Base-by-base conservation (phyloP, 2,888 invertebrate species). In the Cordilura impudica region DNA sequence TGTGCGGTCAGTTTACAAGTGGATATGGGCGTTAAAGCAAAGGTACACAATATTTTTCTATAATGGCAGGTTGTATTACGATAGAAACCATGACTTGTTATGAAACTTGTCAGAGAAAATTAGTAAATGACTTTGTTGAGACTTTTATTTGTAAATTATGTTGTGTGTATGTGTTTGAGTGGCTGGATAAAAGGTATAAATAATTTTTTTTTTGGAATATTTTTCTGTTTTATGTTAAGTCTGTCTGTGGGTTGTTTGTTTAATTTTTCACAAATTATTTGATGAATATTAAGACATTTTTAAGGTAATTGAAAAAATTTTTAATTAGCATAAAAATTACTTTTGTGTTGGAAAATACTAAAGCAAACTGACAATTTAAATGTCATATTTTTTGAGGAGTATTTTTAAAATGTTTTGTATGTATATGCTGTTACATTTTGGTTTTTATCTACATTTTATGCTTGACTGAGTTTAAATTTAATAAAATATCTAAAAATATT, bases 131-230 rank as follows among this genome's bases (percentile, higher is more conserved):
- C 71, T 79, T 71, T 75, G 79, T 72, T 79, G 84, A 84, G 84
- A 83, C 84, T 87, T 84, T 85, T 85, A 85, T 87, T 86, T 73
- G 49, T 43, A 29, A 63, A 86, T 86, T 85, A 85, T 84, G 82
- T 83, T 51, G 86, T 85, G 86, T 86, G 58, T 7, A 51, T 43
- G 66, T 87, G 84, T 87, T 83, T 66, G 65, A 45, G 21, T 63
- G 83, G 83, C 81, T 84, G 85, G 82, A 86, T 87, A 86, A 87
- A 88, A 87, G 87, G 85, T 85, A 87, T 86, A 87, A 84, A 65
- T 39, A 29, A 45, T 19, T 77, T 76, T 73, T 61, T 66, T 61
- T 54, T 45, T 39, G 19, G 8, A 18, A 43, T 69, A 12, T 3
- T 51, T 53, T 65, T 66, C 47, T 47, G 10, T 21, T 56, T 16